These are phyloP conservation scores for Bombus consobrinus DNA, from an alignment of 1,140 invertebrate species.

Conservation along the genomic window DNA sequence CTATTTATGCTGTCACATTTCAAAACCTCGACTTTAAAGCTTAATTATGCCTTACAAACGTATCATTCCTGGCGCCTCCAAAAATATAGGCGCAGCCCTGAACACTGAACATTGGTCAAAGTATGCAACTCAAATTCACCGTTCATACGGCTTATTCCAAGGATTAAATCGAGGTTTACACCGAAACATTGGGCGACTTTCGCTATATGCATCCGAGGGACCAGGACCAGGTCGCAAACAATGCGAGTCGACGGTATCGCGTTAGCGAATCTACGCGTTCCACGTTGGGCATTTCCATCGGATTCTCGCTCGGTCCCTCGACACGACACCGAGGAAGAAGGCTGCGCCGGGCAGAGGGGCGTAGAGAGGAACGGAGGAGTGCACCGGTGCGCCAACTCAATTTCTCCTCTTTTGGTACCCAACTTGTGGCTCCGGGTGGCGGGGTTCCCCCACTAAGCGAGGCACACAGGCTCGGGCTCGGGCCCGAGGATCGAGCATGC, in stretches of 20 bases:
- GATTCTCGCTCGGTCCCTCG: slow-evolving; percentile 45
- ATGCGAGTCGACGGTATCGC: background rate
- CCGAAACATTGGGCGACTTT: no score
- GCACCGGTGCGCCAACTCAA: slow-evolving; percentile 80
- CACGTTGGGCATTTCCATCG: slow-evolving; percentile 42
- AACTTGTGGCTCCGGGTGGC: slow-evolving; percentile 74
- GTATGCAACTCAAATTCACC: no score
- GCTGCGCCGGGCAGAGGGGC: slow-evolving; percentile 17
- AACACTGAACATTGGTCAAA: no score
- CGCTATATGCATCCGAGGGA: no score
- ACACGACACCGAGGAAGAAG: slow-evolving; percentile 27
- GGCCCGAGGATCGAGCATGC: slow-evolving; percentile 57
- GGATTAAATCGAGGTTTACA: no score
- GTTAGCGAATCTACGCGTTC: slow-evolving; percentile 21
- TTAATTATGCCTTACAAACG: no score
- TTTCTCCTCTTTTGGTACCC: slow-evolving; percentile 83
- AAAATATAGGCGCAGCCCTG: no score
- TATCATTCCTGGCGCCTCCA: no score
- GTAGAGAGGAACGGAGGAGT: slow-evolving; percentile 18
- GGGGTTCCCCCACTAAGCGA: slow-evolving; percentile 49
- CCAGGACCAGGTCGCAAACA: no score
- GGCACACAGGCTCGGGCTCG: slow-evolving; percentile 10
- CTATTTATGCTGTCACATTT: no score
- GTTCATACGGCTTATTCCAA: no score
- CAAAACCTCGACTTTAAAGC: no score